These are phyloP conservation scores for Meloidogyne chitwoodi DNA, from an alignment of 1,140 invertebrate species.

Conservation along the genomic window DNA sequence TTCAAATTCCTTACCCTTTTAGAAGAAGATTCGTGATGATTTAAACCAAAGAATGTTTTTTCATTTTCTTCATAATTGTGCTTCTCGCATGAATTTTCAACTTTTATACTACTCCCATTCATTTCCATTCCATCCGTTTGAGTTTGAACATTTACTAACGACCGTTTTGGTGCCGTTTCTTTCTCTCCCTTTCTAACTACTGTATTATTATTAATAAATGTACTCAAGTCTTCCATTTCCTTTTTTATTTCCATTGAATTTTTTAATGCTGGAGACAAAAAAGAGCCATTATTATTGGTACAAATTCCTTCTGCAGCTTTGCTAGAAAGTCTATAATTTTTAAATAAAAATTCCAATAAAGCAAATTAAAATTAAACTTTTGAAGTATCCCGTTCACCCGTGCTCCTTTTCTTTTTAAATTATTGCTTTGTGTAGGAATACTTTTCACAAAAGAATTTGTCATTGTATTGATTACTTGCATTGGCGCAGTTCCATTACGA, in stretches of 20 bases:
- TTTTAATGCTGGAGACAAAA: neutral
- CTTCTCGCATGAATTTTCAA: neutral
- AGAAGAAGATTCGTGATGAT: neutral
- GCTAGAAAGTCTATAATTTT: slow-evolving; percentile 27
- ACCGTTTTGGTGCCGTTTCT: neutral
- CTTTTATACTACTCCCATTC: neutral
- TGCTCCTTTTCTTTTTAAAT: slow-evolving; percentile 13
- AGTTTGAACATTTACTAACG: neutral
- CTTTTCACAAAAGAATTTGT: neutral
- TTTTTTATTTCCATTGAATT: neutral
- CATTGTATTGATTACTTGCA: neutral
- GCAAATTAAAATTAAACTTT: slow-evolving; percentile 19
- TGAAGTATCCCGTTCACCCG: slow-evolving; percentile 37
- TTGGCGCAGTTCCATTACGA: neutral
- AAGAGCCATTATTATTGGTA: slow-evolving; percentile 2
- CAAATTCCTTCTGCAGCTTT: slow-evolving; percentile 26
- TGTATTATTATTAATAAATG: neutral
- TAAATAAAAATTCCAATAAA: neutral
- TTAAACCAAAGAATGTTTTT: neutral
- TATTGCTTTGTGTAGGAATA: slow-evolving; percentile 8
- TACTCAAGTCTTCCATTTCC: neutral
- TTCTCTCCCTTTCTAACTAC: neutral
- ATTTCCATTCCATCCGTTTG: neutral
- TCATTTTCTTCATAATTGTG: neutral
- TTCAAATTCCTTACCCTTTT: neutral